Conservation (phyloP, 2,888 invertebrate genomes). For the Trachelus stipa region DNA sequence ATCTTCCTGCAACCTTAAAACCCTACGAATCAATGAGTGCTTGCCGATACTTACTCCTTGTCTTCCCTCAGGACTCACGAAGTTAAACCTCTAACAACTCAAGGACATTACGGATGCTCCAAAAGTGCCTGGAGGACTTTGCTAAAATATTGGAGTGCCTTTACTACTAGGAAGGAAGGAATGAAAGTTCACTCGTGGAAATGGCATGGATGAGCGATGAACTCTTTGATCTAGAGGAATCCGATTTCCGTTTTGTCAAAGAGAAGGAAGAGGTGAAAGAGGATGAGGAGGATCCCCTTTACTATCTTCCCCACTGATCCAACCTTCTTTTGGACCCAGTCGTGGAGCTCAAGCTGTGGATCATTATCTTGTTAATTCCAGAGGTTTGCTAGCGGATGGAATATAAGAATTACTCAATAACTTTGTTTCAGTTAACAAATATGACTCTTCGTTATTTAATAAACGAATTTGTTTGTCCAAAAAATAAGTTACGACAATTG, state of each 20-base stretch:
- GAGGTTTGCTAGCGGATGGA: background rate
- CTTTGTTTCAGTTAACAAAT: background rate
- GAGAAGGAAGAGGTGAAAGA: background rate
- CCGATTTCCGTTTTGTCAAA: background rate
- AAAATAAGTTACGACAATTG: no score
- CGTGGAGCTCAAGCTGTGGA: background rate
- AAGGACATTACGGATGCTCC: background rate
- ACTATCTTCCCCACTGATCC: background rate
- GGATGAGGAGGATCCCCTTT: background rate
- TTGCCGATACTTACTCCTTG: background rate
- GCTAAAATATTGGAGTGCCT: background rate
- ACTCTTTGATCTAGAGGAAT: background rate
- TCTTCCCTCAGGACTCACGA: background rate
- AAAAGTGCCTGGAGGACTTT: background rate
- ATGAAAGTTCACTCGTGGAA: background rate
- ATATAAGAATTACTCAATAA: background rate
- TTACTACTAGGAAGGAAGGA: background rate
- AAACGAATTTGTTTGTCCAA: no score
- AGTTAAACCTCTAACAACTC: background rate
- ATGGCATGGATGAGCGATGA: background rate
- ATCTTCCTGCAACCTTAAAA: background rate
- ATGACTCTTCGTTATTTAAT: background rate
- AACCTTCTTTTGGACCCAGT: background rate
- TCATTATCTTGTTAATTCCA: background rate
- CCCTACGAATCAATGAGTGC: background rate